Conservation (phyloP, 2,113 vertebrate genomes). For the Chloropsis hardwickii region DNA sequence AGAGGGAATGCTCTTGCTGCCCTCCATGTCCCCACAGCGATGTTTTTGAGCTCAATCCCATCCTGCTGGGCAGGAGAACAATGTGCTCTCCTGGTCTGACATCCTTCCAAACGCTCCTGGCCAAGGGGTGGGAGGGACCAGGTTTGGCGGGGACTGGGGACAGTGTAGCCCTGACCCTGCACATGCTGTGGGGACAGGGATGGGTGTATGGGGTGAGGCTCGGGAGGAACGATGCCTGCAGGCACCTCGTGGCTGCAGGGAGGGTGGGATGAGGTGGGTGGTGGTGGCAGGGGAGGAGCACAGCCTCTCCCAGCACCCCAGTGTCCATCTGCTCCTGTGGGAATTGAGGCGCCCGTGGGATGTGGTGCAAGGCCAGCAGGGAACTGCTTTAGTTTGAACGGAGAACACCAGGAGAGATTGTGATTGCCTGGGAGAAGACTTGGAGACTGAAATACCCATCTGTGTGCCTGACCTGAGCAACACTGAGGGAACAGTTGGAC, state of each 20-base stretch:
- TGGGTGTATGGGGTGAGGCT: not conserved
- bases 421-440: not conserved
- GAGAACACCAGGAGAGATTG: not conserved
- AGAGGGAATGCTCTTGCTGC: not conserved
- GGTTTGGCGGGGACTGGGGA: not conserved
- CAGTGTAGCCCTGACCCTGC: rapidly evolving
- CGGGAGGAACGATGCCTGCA: rapidly evolving
- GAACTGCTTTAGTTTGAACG: not conserved
- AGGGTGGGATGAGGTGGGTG: not conserved
- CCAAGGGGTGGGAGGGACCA: not conserved
- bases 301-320: not conserved
- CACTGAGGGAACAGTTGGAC: not conserved
- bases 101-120: not conserved
- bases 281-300: not conserved
- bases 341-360: rapidly evolving
- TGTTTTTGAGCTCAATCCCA: not conserved
- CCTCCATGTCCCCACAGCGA: not conserved
- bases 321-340: not conserved
- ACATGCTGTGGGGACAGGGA: rapidly evolving
- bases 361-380: rapidly evolving
- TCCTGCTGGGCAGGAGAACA: not conserved
- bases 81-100: not conserved
- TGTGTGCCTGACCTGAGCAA: not conserved
- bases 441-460: not conserved
- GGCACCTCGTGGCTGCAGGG: not conserved